phyloP scores from a whole-genome alignment of 1,140 invertebrate genomes.

The Medauroidea extradentata region DNA sequence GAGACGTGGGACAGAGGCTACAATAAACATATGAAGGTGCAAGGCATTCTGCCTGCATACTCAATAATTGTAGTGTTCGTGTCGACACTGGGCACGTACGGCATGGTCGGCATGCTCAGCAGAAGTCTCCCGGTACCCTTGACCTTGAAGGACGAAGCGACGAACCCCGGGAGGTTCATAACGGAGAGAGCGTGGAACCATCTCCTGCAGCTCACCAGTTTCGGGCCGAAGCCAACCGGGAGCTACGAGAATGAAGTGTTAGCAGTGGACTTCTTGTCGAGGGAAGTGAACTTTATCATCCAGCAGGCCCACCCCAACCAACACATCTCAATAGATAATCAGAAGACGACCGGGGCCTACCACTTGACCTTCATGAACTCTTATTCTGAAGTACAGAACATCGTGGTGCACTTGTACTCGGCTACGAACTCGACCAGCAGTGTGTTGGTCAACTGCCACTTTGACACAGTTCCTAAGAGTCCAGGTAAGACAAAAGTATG shows the following conservation, averaged over 20 bases:
- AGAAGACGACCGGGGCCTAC: slow-evolving; percentile 71
- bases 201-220: slow-evolving; percentile 56
- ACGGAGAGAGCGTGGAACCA: slow-evolving; percentile 58
- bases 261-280: slow-evolving; percentile 47
- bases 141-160: slow-evolving; percentile 40
- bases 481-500: no score
- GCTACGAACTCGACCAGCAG: slow-evolving; percentile 54
- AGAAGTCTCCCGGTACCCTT: slow-evolving; percentile 43
- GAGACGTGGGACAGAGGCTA: no score
- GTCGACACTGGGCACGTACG: no score
- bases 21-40: no score
- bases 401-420: slow-evolving; percentile 68
- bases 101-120: no score
- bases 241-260: slow-evolving; percentile 59
- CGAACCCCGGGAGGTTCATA: slow-evolving; percentile 51
- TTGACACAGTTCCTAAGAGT: slow-evolving; percentile 84
- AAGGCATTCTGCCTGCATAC: no score
- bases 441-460: slow-evolving; percentile 90
- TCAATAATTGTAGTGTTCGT: no score
- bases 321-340: slow-evolving; percentile 51
- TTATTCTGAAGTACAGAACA: slow-evolving; percentile 69
- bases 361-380: slow-evolving; percentile 75
- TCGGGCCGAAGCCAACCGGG: slow-evolving; percentile 63
- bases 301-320: slow-evolving; percentile 40
- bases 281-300: slow-evolving; percentile 47